A percentile compares a stretch with the other conserved stretches of the same genome.
These are phyloP conservation scores for Microcebus tavaratra DNA, from an alignment of 2,113 vertebrate genomes.

Conservation along the genomic window DNA sequence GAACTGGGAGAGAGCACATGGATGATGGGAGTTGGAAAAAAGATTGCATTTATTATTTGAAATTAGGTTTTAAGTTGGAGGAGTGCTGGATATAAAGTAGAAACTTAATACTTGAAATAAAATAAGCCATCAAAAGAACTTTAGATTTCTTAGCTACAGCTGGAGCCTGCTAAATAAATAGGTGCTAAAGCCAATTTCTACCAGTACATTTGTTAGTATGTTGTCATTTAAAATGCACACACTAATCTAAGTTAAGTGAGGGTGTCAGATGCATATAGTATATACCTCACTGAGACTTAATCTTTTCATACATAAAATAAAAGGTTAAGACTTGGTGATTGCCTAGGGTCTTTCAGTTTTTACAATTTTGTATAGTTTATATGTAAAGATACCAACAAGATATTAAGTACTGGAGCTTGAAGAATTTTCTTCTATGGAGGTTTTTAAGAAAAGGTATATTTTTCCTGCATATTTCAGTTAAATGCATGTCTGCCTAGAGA, in stretches of 20 bases:
- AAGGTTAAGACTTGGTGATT: neutral
- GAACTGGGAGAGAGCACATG: neutral
- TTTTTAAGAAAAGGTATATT: neutral
- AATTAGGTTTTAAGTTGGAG: slow-evolving; percentile 11
- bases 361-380: neutral
- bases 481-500: neutral
- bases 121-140: neutral
- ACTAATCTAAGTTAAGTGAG: neutral
- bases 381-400: neutral
- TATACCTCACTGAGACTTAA: neutral
- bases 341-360: neutral
- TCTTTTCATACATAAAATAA: neutral
- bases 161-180: neutral
- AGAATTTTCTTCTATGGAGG: neutral
- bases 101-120: neutral
- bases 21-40: neutral
- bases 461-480: neutral
- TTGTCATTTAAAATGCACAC: neutral
- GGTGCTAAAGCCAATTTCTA: neutral
- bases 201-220: neutral
- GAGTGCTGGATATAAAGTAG: neutral
- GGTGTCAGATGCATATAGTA: neutral
- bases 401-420: neutral
- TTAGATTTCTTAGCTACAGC: neutral
- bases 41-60: neutral